phyloP scores from a whole-genome alignment of 1,140 invertebrate genomes.

The Trichonephila clavata region DNA sequence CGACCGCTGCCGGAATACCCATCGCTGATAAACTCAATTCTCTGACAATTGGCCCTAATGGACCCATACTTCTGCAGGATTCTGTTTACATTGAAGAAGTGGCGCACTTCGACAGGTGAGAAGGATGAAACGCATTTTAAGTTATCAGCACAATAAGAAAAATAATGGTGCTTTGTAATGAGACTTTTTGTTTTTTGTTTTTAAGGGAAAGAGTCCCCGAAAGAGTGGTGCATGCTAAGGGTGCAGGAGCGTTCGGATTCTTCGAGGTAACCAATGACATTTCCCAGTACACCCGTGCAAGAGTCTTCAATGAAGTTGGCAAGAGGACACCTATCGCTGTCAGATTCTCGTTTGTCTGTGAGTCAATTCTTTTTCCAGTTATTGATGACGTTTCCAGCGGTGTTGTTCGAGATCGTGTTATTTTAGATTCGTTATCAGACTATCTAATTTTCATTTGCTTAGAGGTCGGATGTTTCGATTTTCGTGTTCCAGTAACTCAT shows the following conservation, averaged over 20 bases:
- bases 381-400: no score
- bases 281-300: constrained; percentile 90
- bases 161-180: no score
- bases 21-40: constrained; percentile 89
- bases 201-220: constrained; percentile 96
- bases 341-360: constrained; percentile 85
- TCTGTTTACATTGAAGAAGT: constrained; percentile 92
- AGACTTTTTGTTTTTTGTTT: neutral
- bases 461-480: no score
- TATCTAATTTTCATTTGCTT: no score
- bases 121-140: neutral
- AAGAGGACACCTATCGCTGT: constrained; percentile 91
- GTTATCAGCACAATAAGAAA: neutral
- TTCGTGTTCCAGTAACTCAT: no score
- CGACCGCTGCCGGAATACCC: constrained; percentile 88
- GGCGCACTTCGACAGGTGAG: constrained; percentile 88
- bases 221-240: constrained; percentile 98
- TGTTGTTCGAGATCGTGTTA: no score
- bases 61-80: constrained; percentile 94
- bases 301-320: constrained; percentile 90
- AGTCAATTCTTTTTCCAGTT: neutral
- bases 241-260: constrained; percentile 97
- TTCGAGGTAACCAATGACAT: constrained; percentile 97
- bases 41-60: constrained; percentile 92
- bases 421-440: no score